Evolutionary conservation across 2,888 invertebrate species (phyloP), one percentile per base, ranked within the genome.

Genomic region (Oconnorella tubifera): DNA sequence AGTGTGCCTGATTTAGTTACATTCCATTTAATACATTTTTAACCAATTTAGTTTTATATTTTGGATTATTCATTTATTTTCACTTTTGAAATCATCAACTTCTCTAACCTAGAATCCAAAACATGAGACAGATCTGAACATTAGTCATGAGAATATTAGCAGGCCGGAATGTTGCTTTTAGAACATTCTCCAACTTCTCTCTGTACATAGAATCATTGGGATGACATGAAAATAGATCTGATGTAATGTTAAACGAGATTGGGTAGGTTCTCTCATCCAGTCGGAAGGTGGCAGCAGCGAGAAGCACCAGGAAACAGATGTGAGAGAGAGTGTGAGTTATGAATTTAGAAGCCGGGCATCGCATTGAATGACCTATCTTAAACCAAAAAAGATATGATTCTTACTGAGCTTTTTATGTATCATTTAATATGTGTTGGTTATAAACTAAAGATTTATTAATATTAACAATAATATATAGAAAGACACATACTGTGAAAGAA

Each of bases 291-390:
- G 89, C 89, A 59, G 89, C 85, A 19, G 87, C 77, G 66, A 89
- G 84, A 67, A 89, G 78, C 1, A 85, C 75, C 58, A 89, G 84
- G 81, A 89, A 90, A 67, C 88, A 82, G 62, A 88, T 76, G 77
- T 89, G 89, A 19, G 87, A 86, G 23, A 88, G 85, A 3, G 86
- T 84, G 74, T 87, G 87, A 60, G 87, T 88, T 73, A 90, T 86
- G 83, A 89, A 88, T 81, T 88, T 88, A 79, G 89, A 89, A 69
- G 89, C 84, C 32, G 89, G 89, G 73, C 88, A 82, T 83, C 82
- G 51, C 77, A 82, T 76, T 27, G 79, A 75, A 66, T 76, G 76
- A 62, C 81, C 80, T 55, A 80, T 72, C 81, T 81, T 73, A 29
- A 68, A 70, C 19, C 6, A 6, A 40, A 40, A 40, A n/a, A n/a